Conservation (phyloP, 92 coral and sea anemone species). For the Epizoanthus rinbou region DNA sequence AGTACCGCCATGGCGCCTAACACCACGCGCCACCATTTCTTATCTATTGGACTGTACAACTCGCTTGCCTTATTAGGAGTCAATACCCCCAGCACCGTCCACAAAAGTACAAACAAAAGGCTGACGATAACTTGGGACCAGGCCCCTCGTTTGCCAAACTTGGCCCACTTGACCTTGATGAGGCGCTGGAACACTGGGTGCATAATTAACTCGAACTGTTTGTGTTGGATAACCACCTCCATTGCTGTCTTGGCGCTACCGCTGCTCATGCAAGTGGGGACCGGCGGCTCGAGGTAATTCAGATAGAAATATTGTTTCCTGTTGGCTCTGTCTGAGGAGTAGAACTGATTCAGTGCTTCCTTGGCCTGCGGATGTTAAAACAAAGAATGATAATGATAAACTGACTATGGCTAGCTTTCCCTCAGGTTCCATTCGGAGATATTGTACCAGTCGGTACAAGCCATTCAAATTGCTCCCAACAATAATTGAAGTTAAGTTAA, state of each 20-base stretch:
- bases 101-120: slow-evolving; percentile 76
- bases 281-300: slow-evolving; percentile 89
- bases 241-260: slow-evolving; percentile 93
- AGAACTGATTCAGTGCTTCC: slow-evolving; percentile 89
- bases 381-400: too few species aligned
- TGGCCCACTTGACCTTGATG: slow-evolving; percentile 90
- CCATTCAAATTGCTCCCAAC: too few species aligned
- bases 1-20: slow-evolving; percentile 68
- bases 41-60: slow-evolving; percentile 63
- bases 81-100: slow-evolving; percentile 92
- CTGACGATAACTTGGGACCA: slow-evolving; percentile 82
- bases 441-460: too few species aligned
- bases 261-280: slow-evolving; percentile 82
- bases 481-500: too few species aligned
- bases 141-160: slow-evolving; percentile 88
- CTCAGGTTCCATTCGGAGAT: too few species aligned
- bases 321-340: slow-evolving; percentile 90
- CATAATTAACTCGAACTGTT: slow-evolving; percentile 97
- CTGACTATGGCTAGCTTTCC: too few species aligned
- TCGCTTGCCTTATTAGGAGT: slow-evolving; percentile 63
- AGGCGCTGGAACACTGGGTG: slow-evolving; percentile 96
- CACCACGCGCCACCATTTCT: slow-evolving; percentile 88
- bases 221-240: slow-evolving; percentile 84
- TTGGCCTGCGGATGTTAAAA: slow-evolving; percentile 56
- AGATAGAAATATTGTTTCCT: slow-evolving; percentile 89